Base-by-base conservation (phyloP, 2,888 invertebrate species). In the Orthosia cruda region DNA sequence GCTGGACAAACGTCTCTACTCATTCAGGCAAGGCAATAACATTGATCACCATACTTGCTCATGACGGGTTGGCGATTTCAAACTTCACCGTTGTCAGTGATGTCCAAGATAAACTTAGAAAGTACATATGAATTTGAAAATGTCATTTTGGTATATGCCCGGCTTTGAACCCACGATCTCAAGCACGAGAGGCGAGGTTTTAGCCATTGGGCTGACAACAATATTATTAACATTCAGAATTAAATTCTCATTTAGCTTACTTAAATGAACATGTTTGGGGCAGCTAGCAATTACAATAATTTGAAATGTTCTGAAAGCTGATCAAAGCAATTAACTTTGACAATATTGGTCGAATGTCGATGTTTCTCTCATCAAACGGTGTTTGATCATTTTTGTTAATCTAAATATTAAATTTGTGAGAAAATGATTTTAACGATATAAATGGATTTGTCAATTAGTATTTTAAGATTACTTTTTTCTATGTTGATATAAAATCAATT, bases 231-330 rank as follows among this genome's bases (percentile, higher is more conserved):
- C 40, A 9, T 40, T 40, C 9, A 7, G 9, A 40, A 40, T 40
- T 40, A 40, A 40, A 40, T 54, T 69, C 13, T 62, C 32, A 58
- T 50, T 49, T 67, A 58, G 15, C 40, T 9, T 40, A 40, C 13
- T 15, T 13, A 4, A 45, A 15, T 18, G 4, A 49, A 2, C 2
- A 50, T 69, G 77, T 84, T 81, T 75, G 74, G 76, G 72, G 66
- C 74, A 70, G 71, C 61, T 81, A 77, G 84, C 77, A 80, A 84
- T 84, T 70, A 80, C 26, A 77, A 68, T 80, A 81, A 79, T 76
- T 75, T 65, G 55, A 71, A 76, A 52, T 67, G 59, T 40, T 54
- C 70, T 26, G 69, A 74, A 40, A 52, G 63, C 65, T 64, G 82
- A 83, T 84, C 79, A 80, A 80, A 85, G 81, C 67, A 77, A 85